Conservation (phyloP, 1,140 invertebrate species). For the Andricus grossulariae region DNA sequence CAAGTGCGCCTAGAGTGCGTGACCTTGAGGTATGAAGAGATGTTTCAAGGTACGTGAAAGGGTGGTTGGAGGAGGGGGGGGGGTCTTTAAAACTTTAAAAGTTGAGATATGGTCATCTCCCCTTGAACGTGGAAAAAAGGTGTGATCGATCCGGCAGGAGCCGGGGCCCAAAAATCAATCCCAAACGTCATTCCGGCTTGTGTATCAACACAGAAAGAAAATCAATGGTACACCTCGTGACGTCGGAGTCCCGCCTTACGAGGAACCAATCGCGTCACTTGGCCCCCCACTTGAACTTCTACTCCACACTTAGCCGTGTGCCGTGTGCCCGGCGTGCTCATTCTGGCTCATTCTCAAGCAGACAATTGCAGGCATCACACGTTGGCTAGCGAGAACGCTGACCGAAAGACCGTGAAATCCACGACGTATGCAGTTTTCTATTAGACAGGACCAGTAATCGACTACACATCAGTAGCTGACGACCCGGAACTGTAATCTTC, state of each 20-base stretch:
- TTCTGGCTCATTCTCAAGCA: conserved; percentile 67
- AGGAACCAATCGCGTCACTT: conserved; percentile 58
- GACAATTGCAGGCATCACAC: conserved; percentile 48
- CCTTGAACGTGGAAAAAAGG: conserved; percentile 35
- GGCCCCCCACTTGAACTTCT: conserved; percentile 35
- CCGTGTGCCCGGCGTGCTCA: conserved; percentile 49
- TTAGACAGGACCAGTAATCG: background rate
- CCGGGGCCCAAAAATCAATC: conserved; percentile 52
- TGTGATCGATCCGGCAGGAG: conserved; percentile 41
- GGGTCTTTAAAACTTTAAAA: too few relatives aligned
- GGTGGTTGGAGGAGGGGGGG: too few relatives aligned
- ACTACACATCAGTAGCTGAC: background rate
- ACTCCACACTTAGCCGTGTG: conserved; percentile 38
- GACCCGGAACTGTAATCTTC: background rate
- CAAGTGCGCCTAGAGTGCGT: too few relatives aligned
- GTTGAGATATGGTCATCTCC: conserved; percentile 12
- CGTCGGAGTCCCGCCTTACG: conserved; percentile 71
- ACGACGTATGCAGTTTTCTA: background rate
- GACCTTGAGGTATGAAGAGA: too few relatives aligned
- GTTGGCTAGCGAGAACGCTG: background rate
- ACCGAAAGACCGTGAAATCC: background rate
- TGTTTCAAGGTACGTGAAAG: too few relatives aligned
- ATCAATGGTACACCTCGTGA: conserved; percentile 71
- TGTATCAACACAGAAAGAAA: conserved; percentile 75
- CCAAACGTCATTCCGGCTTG: conserved; percentile 53